Base-by-base conservation (phyloP, 2,797 vertebrate genomes). In the Carcharodon carcharias region DNA sequence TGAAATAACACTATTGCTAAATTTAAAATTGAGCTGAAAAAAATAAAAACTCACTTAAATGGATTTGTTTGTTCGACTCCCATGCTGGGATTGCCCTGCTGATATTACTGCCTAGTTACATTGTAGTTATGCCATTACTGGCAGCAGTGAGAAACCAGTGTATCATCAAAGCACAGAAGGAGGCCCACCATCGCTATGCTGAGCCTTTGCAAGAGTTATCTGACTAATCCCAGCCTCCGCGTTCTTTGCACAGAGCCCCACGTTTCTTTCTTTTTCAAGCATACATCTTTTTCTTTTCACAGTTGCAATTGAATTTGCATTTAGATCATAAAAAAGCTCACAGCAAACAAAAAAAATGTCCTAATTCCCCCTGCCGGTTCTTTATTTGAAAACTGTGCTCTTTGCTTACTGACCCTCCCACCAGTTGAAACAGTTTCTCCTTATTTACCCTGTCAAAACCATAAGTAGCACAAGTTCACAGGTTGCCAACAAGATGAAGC, bases 21-120 rank as follows among this genome's bases (percentile, higher is more conserved):
- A 93, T 45, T 45, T 45, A 93, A 67, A n/a, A 67, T 58, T 26
- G 18, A 93, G 23, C 91, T 93, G 91, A 93, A 26, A 93, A 93
- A 67, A 12, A 31, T n/a, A n/a, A 16, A n/a, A 21, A n/a, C 23
- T 58, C n/a, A 93, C n/a, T 93, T 45, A 40, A 40, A 92, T 92
- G 4, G 58, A n/a, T 3, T 63, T 65, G 9, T 26, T 40, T 9
- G 14, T 93, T 93, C 18, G 11, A n/a, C 65, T 58, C 88, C 35
- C 58, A 65, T 21, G 56, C 56, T 91, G 31, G 28, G 56, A 31
- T 63, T 40, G n/a, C 63, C 63, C 21, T 85, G 23, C 67, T 0
- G 40, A 67, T 67, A 26, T 45, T 67, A 40, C 63, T 67, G 35
- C 63, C 18, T 26, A 26, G 63, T 45, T 93, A 67, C 88, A 61